Base-by-base conservation (phyloP, 2,888 invertebrate species). In the Odontocolon sp. region DNA sequence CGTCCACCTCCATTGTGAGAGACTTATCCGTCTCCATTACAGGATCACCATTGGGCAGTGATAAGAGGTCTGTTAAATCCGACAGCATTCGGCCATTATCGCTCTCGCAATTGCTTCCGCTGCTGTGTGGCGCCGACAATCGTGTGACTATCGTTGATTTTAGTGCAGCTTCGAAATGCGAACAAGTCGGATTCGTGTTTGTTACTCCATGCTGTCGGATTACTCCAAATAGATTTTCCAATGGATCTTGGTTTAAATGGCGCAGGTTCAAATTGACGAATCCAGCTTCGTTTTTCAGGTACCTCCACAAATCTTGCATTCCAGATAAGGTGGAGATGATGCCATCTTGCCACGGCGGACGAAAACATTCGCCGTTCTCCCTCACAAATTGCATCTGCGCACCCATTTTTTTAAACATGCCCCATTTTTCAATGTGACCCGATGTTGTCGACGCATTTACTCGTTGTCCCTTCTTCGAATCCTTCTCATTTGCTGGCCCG, bases 311-410 rank as follows among this genome's bases (percentile, higher is more conserved):
- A 42, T 42, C 42, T 8, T 42, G 42, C 21, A 16, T 42, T 6
- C 16, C 42, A 16, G 42, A 42, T 8, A 42, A 8, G 2, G 18
- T 42, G 14, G 42, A 6, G 16, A 42, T 18, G 6, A 42, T 6
- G 21, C 42, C 42, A 42, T 42, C 42, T 42, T 42, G 42, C 8
- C 42, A 38, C 42, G 42, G 42, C 14, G 42, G 42, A 5, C 42
- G 42, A 2, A 42, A 42, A 16, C 5, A 5, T 2, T 42, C 18
- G 42, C 42, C 16, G 5, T 9, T 42, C 18, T 4, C 18, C 42
- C 18, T 42, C 18, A 42, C 2, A 0, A 42, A 8, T 18, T 18
- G 8, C 42, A 42, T 42, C 9, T 42, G 16, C 1, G 42, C 6
- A 6, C 14, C 16, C 5, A 42, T 16, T 42, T 42, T 42, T 16